A percentile compares a stretch with the other conserved stretches of the same genome.
Conservation (phyloP, 2,113 vertebrate genomes). For the Oceanodroma tethys region DNA sequence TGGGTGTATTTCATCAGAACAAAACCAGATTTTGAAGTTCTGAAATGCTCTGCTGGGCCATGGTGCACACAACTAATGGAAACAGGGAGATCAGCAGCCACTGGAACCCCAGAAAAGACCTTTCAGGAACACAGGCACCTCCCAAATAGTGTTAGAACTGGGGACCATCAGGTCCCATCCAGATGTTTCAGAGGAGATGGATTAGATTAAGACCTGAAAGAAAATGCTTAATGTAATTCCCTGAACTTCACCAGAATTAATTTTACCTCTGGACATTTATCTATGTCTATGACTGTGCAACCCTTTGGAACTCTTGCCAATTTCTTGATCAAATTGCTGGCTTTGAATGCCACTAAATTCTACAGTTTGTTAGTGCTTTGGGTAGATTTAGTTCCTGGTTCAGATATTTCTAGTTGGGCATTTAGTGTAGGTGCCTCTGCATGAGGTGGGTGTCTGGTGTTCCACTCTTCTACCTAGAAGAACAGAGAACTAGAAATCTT, state of each 20-base stretch:
- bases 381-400: neutral
- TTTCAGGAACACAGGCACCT: neutral
- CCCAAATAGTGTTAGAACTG: neutral
- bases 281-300: neutral
- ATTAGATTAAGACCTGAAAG: neutral
- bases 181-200: neutral
- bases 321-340: neutral
- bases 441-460: neutral
- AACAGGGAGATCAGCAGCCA: neutral
- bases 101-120: neutral
- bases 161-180: neutral
- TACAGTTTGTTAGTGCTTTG: neutral
- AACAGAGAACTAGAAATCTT: neutral
- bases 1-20: neutral
- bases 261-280: neutral
- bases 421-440: neutral
- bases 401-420: neutral
- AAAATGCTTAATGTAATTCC: neutral
- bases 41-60: neutral
- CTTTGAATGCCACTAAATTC: neutral
- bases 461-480: neutral
- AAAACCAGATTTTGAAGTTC: neutral
- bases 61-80: neutral
- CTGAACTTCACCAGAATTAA: neutral
- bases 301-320: neutral